Evolutionary conservation across 2,888 invertebrate species (phyloP).

Genomic region (Elgonia sp.): DNA sequence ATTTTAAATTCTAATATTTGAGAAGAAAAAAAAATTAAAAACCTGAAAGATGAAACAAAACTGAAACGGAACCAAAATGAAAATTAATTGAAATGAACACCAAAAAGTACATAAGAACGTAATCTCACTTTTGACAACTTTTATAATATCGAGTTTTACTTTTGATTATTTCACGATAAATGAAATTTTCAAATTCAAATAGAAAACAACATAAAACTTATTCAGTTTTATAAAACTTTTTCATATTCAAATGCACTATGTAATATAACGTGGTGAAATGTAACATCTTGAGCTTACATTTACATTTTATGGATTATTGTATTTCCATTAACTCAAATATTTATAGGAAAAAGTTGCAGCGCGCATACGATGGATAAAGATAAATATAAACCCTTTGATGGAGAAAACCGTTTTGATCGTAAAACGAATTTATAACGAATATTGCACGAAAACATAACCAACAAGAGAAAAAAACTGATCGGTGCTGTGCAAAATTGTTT

Average conservation of each 20-base stretch:
- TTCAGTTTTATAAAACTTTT: not conserved
- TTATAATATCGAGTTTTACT: too few species aligned
- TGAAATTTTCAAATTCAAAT: too few species aligned
- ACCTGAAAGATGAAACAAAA: too few species aligned
- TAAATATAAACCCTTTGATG: conserved; percentile 25
- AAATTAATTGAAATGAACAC: too few species aligned
- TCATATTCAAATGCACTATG: not conserved
- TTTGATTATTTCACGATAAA: too few species aligned
- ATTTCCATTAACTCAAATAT: conserved; percentile 13
- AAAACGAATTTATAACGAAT: conserved; percentile 10
- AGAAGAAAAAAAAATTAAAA: too few species aligned
- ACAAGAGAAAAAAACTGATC: not conserved
- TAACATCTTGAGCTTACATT: not conserved
- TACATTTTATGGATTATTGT: not conserved
- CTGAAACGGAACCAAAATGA: too few species aligned
- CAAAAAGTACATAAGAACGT: too few species aligned
- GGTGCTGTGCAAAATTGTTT: not conserved
- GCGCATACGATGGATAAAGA: not conserved
- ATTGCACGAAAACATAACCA: not conserved
- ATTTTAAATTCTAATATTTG: too few species aligned
- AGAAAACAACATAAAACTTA: not conserved
- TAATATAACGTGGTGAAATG: not conserved
- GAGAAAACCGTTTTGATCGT: conserved; percentile 12
- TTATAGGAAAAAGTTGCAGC: conserved; percentile 12
- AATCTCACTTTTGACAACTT: too few species aligned